Evolutionary conservation across 1,140 invertebrate genomes (phyloP), one percentile per base, ranked within the genome.

Genomic region (Zaprionus davidi): DNA sequence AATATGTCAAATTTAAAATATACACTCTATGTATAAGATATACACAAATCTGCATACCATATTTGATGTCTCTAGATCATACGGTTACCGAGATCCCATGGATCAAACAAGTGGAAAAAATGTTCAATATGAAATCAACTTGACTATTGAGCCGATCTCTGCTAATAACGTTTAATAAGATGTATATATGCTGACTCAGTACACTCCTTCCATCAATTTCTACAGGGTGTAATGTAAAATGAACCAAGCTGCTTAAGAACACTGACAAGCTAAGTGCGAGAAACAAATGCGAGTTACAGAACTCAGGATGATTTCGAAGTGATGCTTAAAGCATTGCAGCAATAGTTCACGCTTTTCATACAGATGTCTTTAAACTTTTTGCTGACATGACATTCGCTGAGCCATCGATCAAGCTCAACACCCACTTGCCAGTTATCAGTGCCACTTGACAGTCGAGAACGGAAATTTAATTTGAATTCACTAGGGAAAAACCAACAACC

Each of bases 381-480:
- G 20, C 46, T 12, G 20, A 24, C 46, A 5, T 20, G 24, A 20
- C 46, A 51, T n/a, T 46, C 2, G n/a, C 3, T 46, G n/a, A 9
- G n/a, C 26, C 46, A 68, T 60, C 36, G 34, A 68, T 66, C 41
- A 36, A 41, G 38, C 17, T 5, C 12, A 17, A 28, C 31, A 41
- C 5, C 38, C 51, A 56, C 11, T 41, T 41, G 38, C 57, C 57
- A 74, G 41, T 67, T 66, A 34, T 53, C 63, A 66, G 28, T 38
- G 36, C 63, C 36, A 64, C 68, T 76, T 71, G 79, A 82, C 76
- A 64, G 62, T 65, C 56, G 67, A 24, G 20, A 65, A 55, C 78
- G 83, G 80, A 88, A 88, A 83, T 88, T 83, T 72, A 78, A 87
- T 83, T 83, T 66, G 62, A 66, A 65, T 73, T 69, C 74, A 55